A percentile compares a stretch with the other conserved stretches of the same genome.
Evolutionary conservation across 2,888 invertebrate species (phyloP).

Genomic region (Netelia virgata): DNA sequence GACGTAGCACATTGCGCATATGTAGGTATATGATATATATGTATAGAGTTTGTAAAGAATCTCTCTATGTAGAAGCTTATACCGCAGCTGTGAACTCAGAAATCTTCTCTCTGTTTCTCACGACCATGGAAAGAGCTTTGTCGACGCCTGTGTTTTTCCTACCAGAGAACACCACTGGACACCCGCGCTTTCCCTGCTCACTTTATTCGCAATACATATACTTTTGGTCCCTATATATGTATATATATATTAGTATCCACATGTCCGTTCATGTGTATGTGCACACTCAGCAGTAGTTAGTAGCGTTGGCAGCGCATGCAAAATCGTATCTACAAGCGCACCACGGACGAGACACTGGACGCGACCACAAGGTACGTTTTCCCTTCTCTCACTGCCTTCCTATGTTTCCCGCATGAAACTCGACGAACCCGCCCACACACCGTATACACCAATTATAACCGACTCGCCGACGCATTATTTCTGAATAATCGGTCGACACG

Average conservation of each 20-base stretch:
- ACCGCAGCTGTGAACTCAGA: constrained; percentile 19
- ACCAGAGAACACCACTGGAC: background rate
- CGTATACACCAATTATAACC: background rate
- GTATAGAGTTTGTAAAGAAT: constrained; percentile 11
- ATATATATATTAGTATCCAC: background rate
- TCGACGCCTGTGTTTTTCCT: background rate
- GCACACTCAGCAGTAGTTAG: constrained; percentile 7
- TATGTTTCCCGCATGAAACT: background rate
- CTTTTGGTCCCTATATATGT: background rate
- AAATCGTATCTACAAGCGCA: constrained; percentile 8
- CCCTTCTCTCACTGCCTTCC: constrained; percentile 8
- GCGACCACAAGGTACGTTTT: constrained; percentile 20
- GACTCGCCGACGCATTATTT: constrained; percentile 26
- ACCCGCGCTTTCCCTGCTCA: background rate
- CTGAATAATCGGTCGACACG: constrained; percentile 21
- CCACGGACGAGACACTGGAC: background rate
- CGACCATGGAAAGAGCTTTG: constrained; percentile 29
- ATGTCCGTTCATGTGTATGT: background rate
- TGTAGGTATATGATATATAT: background rate
- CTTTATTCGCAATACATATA: background rate
- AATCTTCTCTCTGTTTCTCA: background rate
- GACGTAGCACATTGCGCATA: constrained; percentile 11
- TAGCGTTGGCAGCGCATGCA: background rate
- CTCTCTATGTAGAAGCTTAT: background rate
- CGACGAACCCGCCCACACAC: constrained; percentile 2